Evolutionary conservation across 2,888 invertebrate species (phyloP).

Genomic region (Keiferia lycopersicella): DNA sequence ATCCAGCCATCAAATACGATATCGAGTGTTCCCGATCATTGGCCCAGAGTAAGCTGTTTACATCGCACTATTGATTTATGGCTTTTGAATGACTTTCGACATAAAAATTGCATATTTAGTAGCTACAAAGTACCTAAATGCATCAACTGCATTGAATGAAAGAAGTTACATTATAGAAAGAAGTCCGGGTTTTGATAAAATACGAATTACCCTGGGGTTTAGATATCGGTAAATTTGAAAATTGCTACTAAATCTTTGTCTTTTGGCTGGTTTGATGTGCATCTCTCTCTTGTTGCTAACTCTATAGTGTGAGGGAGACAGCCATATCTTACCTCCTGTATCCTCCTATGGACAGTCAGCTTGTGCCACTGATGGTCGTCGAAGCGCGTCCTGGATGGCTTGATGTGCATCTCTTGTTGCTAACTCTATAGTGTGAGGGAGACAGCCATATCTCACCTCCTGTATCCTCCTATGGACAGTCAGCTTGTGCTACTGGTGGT

Average conservation of each 20-base stretch:
- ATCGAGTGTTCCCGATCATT: constrained; percentile 14
- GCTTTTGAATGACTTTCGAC: neutral
- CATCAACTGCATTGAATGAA: too few relatives aligned
- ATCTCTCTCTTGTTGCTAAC: too few relatives aligned
- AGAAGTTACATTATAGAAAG: too few relatives aligned
- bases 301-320: too few relatives aligned
- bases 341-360: constrained; percentile 92
- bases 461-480: constrained; percentile 94
- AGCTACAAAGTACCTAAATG: too few relatives aligned
- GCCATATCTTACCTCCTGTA: constrained; percentile 88
- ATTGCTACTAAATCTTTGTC: too few relatives aligned
- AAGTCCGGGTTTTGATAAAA: too few relatives aligned
- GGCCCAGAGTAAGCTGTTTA: neutral
- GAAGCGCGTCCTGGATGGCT: constrained; percentile 92
- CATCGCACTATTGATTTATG: neutral
- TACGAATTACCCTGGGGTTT: too few relatives aligned
- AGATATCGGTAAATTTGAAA: too few relatives aligned
- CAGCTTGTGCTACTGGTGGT: constrained; percentile 98
- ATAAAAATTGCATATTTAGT: neutral
- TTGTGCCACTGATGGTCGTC: constrained; percentile 99
- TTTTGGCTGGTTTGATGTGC: too few relatives aligned
- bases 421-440: too few relatives aligned
- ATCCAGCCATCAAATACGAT: constrained; percentile 8
- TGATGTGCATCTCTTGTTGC: constrained; percentile 94
- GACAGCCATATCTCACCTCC: constrained; percentile 82